A percentile compares a stretch with the other conserved stretches of the same genome.
Conservation (phyloP, 2,888 invertebrate species). For the Ectobius pallidus region DNA sequence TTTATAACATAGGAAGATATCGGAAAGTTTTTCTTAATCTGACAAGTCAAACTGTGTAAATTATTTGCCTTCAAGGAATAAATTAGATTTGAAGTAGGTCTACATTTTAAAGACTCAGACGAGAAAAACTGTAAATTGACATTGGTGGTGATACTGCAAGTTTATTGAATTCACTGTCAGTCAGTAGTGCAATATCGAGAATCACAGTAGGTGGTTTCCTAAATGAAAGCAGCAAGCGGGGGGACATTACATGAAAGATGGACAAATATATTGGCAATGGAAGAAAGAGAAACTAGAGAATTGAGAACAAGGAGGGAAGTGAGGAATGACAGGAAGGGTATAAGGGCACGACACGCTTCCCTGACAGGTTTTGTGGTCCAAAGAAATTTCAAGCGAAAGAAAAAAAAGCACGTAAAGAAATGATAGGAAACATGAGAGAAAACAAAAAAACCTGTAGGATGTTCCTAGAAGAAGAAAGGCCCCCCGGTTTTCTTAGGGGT, state of each 20-base stretch:
- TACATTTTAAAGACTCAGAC: no score
- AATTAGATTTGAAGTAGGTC: no score
- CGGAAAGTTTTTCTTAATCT: no score
- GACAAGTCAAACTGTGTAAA: no score
- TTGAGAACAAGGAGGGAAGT: neutral
- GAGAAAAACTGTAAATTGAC: no score
- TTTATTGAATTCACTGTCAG: slow-evolving; percentile 18
- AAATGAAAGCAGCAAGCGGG: neutral
- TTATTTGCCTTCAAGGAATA: no score
- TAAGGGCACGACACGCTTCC: slow-evolving; percentile 11
- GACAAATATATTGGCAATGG: slow-evolving; percentile 20
- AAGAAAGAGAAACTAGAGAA: neutral
- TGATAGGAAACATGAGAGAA: neutral
- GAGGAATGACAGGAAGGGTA: slow-evolving; percentile 20
- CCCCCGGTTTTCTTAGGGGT: neutral
- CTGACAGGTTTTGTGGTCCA: slow-evolving; percentile 19
- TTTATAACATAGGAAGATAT: no score
- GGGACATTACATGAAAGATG: slow-evolving; percentile 9
- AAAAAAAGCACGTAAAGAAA: neutral
- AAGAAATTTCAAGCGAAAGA: neutral
- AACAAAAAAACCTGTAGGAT: neutral
- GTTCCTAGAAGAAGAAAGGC: neutral
- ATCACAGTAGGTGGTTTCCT: no score
- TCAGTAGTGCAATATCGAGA: no score
- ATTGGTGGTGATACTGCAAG: no score